Evolutionary conservation across 2,888 invertebrate species (phyloP), one percentile per base, ranked within the genome.

Genomic region (Xanthostigma xanthostigma): DNA sequence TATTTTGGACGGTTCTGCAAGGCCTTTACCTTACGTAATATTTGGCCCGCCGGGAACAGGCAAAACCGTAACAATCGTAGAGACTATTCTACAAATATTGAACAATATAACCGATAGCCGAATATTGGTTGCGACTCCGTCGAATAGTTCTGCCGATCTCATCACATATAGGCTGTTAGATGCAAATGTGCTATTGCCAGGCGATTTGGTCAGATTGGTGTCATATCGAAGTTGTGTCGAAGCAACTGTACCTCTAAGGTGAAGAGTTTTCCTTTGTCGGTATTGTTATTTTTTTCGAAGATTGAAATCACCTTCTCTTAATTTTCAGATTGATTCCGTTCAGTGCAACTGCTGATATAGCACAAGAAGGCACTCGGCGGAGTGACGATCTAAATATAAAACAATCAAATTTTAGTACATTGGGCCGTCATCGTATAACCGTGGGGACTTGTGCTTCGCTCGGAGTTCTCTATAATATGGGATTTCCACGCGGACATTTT

Each of bases 131-230:
- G 86, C 85, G 39, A 80, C 93, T 2, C 94, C 95, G 0, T 93
- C 94, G 1, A 96, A 96, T 63, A 90, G 91, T 65, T 85, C 94
- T 4, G 87, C 92, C 0, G 89, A 95, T 72, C 73, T 94, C 47
- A 74, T 96, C 47, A 76, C 89, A 11, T 78, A 84, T 58, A 73
- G 86, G 54, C 67, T 94, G n/a, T 72, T 90, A 50, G 72, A 79
- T 46, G 81, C 81, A 54, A 78, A 76, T 35, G 62, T 73, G 44
- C 62, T 79, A 3, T 72, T 76, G 50, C 79, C 79, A 1, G 84
- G 84, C 9, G 86, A 89, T 55, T 71, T 94, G 61, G 77, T 89
- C 40, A 75, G 94, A 41, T 66, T 92, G 2, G 76, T 87, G 12
- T 82, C 84, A 9, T 67, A 78, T 53, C 75, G 79, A 63, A 73